Evolutionary conservation across 2,113 vertebrate species (phyloP).

Genomic region (Pelodiscus sinensis): DNA sequence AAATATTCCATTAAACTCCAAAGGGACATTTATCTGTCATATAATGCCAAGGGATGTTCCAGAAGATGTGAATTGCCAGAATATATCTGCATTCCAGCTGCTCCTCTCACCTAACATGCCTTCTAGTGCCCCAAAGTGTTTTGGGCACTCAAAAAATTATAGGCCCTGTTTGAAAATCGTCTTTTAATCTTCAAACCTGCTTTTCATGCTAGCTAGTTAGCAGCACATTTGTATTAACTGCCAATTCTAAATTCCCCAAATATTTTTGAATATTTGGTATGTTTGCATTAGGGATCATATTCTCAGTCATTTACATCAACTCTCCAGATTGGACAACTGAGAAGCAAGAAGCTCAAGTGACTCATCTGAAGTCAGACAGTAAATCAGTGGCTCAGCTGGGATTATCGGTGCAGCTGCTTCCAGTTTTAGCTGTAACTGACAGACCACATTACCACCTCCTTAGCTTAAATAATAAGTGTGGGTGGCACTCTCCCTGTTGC

Average conservation of each 20-base stretch:
- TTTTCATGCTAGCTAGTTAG: background rate
- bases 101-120: background rate
- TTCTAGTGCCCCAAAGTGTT: background rate
- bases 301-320: background rate
- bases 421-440: rapidly evolving
- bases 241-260: background rate
- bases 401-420: background rate
- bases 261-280: background rate
- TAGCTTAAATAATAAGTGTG: background rate
- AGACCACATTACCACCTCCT: background rate
- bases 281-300: rapidly evolving
- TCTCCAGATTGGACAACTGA: background rate
- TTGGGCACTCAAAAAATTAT: background rate
- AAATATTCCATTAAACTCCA: background rate
- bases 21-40: background rate
- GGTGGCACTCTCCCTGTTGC: background rate
- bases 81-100: background rate
- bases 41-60: background rate
- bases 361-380: background rate
- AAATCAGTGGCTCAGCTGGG: background rate
- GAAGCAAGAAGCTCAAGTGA: background rate
- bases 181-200: background rate
- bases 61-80: background rate
- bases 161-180: rapidly evolving
- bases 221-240: background rate